Conservation (phyloP, 2,113 vertebrate species). For the Alligator sinensis region DNA sequence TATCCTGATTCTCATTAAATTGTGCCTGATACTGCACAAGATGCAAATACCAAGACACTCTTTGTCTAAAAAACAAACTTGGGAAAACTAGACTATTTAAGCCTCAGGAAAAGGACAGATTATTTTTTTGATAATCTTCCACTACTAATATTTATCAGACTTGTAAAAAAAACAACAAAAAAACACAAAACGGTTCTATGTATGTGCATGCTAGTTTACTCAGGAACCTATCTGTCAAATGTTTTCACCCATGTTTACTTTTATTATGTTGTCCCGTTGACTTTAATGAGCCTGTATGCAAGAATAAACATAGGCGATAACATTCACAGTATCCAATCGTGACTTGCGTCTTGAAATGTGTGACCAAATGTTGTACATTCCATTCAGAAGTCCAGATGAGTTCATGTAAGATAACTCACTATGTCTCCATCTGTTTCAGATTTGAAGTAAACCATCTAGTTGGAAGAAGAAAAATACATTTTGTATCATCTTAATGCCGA, state of each 20-base stretch:
- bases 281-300: slow-evolving; percentile 45
- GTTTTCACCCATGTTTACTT: background rate
- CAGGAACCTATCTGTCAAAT: too few relatives aligned
- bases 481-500: slow-evolving; percentile 83
- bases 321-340: slow-evolving; percentile 45
- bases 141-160: background rate
- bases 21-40: background rate
- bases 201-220: background rate
- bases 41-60: background rate
- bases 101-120: background rate
- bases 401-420: slow-evolving; percentile 79
- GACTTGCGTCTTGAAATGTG: slow-evolving; percentile 56
- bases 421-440: slow-evolving; percentile 81
- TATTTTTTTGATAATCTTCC: background rate
- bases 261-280: background rate
- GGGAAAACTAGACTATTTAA: background rate
- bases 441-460: slow-evolving; percentile 80
- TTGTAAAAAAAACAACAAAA: background rate
- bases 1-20: too few relatives aligned
- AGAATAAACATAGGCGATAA: slow-evolving; percentile 55
- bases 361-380: slow-evolving; percentile 73
- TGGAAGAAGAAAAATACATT: slow-evolving; percentile 82
- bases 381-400: slow-evolving; percentile 76
- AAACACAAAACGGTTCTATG: background rate
- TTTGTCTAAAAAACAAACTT: background rate